Conservation (phyloP, 2,113 vertebrate species). For the Cyanoderma ruficeps region DNA sequence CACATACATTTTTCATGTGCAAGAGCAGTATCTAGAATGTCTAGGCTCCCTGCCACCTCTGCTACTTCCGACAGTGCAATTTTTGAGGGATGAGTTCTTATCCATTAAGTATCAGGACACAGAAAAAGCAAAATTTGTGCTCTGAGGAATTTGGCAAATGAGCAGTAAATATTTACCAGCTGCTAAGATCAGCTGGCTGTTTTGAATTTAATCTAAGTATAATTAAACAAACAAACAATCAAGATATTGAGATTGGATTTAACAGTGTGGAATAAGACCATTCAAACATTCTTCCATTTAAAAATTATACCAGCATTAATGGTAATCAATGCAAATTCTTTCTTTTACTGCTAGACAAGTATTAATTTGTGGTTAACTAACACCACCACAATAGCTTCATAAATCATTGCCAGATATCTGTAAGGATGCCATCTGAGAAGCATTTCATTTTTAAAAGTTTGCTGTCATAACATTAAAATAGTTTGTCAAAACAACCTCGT, state of each 20-base stretch:
- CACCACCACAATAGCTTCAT: neutral
- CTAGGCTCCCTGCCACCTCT: neutral
- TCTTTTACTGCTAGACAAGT: neutral
- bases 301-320: neutral
- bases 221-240: slow-evolving; percentile 54
- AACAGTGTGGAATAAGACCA: slow-evolving; percentile 17
- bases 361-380: slow-evolving; percentile 32
- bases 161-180: slow-evolving; percentile 65
- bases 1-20: neutral
- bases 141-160: slow-evolving; percentile 52
- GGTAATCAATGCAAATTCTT: neutral
- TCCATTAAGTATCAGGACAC: neutral
- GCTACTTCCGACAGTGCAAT: neutral
- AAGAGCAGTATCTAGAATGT: neutral
- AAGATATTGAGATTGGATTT: slow-evolving; percentile 14
- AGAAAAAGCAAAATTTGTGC: slow-evolving; percentile 17
- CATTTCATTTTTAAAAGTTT: neutral
- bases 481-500: slow-evolving; percentile 3
- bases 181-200: slow-evolving; percentile 52
- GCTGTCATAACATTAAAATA: neutral
- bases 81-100: slow-evolving; percentile 11
- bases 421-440: neutral
- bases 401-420: slow-evolving; percentile 23
- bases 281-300: neutral
- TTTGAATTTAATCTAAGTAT: slow-evolving; percentile 58